Evolutionary conservation across 2,797 vertebrate species (phyloP).

Genomic region (Ptychadena robeensis): DNA sequence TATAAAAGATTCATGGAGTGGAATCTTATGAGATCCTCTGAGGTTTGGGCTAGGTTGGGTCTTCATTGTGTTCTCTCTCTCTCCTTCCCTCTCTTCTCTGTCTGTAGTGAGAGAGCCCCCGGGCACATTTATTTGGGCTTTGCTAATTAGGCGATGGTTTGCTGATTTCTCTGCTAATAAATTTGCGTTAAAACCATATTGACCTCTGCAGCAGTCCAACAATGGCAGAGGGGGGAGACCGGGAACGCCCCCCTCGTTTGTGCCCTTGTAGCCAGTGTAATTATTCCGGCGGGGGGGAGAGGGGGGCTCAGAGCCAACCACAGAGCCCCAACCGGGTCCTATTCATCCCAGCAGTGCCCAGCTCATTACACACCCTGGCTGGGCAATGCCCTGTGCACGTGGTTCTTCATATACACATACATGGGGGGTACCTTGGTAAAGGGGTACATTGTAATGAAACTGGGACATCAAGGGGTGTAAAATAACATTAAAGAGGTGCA

Average conservation of each 20-base stretch:
- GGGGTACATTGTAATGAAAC: background rate
- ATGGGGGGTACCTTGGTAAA: background rate
- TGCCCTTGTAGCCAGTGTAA: slow-evolving; percentile 52
- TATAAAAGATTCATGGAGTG: slow-evolving; percentile 74
- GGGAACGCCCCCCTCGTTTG: slow-evolving; percentile 69
- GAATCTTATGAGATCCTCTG: slow-evolving; percentile 69
- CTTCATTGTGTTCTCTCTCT: slow-evolving; percentile 67
- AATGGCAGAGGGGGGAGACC: slow-evolving; percentile 68
- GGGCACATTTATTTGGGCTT: slow-evolving; percentile 81
- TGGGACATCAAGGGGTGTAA: background rate
- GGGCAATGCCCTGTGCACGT: background rate
- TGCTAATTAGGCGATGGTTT: slow-evolving; percentile 80
- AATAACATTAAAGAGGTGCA: background rate
- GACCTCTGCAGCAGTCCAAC: slow-evolving; percentile 78
- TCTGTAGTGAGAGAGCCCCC: slow-evolving; percentile 69
- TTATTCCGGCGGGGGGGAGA: slow-evolving; percentile 39
- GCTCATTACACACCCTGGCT: background rate
- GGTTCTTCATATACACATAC: background rate
- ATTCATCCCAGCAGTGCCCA: slow-evolving; percentile 5
- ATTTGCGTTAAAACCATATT: slow-evolving; percentile 78
- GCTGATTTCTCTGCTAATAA: slow-evolving; percentile 79
- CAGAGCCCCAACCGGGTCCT: slow-evolving; percentile 1
- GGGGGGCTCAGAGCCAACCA: slow-evolving; percentile 26
- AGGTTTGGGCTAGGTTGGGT: slow-evolving; percentile 66
- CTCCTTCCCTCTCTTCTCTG: background rate